phyloP scores from a whole-genome alignment of 1,140 invertebrate species.

The Drosophila tsacasi region DNA sequence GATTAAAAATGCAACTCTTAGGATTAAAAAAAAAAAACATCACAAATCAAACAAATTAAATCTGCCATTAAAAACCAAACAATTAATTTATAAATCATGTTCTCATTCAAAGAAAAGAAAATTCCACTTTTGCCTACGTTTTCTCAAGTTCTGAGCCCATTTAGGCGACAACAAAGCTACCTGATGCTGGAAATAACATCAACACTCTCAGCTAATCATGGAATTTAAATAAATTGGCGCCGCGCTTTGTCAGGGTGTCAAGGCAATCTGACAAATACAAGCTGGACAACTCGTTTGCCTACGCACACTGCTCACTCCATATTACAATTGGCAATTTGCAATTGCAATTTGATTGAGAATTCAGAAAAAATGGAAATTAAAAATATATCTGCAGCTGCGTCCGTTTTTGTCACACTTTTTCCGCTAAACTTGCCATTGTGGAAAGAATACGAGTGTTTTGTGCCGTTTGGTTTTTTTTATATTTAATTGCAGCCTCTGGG shows the following conservation, averaged over 20 bases:
- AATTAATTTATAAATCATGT: not conserved
- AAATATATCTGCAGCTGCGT: conserved; percentile 58
- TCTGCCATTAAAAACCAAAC: not conserved
- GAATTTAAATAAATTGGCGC: conserved; percentile 55
- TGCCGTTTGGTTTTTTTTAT: conserved; percentile 19
- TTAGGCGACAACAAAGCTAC: not conserved
- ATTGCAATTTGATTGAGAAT: conserved; percentile 48
- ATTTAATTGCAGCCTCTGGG: conserved; percentile 50
- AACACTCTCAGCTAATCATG: conserved; percentile 33
- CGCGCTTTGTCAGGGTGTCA: conserved; percentile 63
- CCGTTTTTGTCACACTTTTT: conserved; percentile 54
- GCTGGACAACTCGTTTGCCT: conserved; percentile 67
- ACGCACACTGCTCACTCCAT: conserved; percentile 45
- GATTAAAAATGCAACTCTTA: not conserved
- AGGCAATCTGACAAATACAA: conserved; percentile 60
- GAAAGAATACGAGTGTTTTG: conserved; percentile 21
- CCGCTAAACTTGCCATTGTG: conserved; percentile 60
- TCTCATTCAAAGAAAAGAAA: not conserved
- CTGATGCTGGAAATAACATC: conserved; percentile 17
- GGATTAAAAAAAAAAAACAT: not conserved
- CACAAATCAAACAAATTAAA: not conserved
- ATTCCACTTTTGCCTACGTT: conserved; percentile 1
- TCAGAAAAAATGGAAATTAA: conserved; percentile 29
- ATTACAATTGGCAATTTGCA: conserved; percentile 61
- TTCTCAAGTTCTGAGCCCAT: conserved; percentile 7